phyloP scores from a whole-genome alignment of 2,888 invertebrate species.

The Philopedon plagiatum region DNA sequence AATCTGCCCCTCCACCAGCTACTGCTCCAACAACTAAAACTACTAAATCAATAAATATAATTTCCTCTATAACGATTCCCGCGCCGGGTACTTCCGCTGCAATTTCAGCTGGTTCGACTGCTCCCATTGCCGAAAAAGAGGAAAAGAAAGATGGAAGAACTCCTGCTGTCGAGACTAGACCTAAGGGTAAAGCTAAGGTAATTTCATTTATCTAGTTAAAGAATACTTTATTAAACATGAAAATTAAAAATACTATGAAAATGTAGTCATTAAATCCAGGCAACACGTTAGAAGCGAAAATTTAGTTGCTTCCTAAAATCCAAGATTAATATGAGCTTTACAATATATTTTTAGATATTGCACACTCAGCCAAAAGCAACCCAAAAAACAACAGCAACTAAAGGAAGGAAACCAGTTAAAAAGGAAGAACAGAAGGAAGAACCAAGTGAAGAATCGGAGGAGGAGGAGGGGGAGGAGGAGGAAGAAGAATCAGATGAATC shows the following conservation, averaged over 20 bases:
- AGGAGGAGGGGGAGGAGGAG: constrained; percentile 28
- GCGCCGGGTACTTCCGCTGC: constrained; percentile 13
- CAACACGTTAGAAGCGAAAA: too few relatives aligned
- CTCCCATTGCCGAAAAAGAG: neutral
- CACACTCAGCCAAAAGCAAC: constrained; percentile 15
- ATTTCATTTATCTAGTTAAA: too few relatives aligned
- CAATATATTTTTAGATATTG: constrained; percentile 18
- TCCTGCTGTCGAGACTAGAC: constrained; percentile 13
- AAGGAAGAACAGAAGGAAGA: constrained; percentile 25
- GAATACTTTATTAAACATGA: too few relatives aligned
- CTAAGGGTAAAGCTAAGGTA: constrained; percentile 45
- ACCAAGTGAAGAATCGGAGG: constrained; percentile 30
- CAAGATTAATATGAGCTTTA: neutral
- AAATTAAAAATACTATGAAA: too few relatives aligned
- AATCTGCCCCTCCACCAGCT: constrained; percentile 45
- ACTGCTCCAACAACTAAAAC: constrained; percentile 11
- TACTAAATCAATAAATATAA: constrained; percentile 37
- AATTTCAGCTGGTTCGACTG: neutral
- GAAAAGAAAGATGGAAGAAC: neutral
- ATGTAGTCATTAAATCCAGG: too few relatives aligned
- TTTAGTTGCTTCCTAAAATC: too few relatives aligned
- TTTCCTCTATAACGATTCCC: constrained; percentile 44
- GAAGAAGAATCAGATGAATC: constrained; percentile 20
- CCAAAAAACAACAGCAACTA: neutral
- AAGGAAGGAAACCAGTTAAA: constrained; percentile 9